These are phyloP conservation scores for Penaeus monodon DNA, from an alignment of 2,888 invertebrate genomes.

Conservation along the genomic window DNA sequence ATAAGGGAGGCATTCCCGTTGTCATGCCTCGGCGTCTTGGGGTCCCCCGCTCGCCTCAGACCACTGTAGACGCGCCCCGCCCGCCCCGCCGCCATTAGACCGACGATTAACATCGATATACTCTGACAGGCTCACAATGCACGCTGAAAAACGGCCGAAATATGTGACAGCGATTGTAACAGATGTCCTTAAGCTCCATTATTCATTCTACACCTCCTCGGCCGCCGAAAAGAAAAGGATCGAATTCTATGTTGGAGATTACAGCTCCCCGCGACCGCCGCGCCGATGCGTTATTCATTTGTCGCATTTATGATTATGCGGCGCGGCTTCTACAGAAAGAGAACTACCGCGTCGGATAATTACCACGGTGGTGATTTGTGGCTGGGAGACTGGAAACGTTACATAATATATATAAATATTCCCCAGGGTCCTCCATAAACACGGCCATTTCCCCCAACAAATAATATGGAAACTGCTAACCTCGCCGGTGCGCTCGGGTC, in stretches of 20 bases:
- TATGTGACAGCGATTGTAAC: conserved; percentile 36
- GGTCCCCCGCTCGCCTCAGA: neutral
- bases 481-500: neutral
- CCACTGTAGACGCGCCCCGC: neutral
- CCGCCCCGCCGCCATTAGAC: conserved; percentile 27
- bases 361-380: too few relatives aligned
- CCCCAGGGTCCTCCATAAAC: too few relatives aligned
- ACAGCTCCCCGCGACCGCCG: neutral
- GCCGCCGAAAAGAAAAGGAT: conserved; percentile 28
- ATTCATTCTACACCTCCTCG: conserved; percentile 43
- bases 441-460: neutral
- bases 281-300: too few relatives aligned
- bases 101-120: conserved; percentile 49
- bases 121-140: conserved; percentile 39
- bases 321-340: too few relatives aligned
- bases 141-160: conserved; percentile 11
- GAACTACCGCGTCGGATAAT: too few relatives aligned
- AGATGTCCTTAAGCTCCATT: conserved; percentile 36
- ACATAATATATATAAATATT: too few relatives aligned
- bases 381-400: too few relatives aligned
- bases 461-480: conserved; percentile 27
- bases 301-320: too few relatives aligned
- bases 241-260: conserved; percentile 22
- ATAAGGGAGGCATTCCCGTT: neutral
- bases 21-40: conserved; percentile 12